Percentiles rank a stretch among this genome's conserved stretches.
phyloP scores from a whole-genome alignment of 2,888 invertebrate genomes.

The Salpingus planirostris region DNA sequence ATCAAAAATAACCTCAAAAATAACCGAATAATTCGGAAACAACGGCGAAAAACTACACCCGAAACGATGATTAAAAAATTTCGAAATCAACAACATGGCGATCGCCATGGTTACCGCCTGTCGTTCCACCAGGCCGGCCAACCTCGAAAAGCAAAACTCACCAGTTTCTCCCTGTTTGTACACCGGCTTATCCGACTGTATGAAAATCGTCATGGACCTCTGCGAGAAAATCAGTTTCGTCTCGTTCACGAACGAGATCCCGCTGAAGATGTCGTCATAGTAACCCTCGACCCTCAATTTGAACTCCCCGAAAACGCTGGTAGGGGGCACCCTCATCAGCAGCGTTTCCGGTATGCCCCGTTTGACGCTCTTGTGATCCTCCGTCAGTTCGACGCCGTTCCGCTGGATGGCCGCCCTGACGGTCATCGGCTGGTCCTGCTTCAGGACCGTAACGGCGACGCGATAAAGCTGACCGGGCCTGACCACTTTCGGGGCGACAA shows the following conservation, averaged over 20 bases:
- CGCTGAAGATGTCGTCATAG: constrained; percentile 69
- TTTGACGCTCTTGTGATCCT: constrained; percentile 71
- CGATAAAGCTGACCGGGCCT: constrained; percentile 87
- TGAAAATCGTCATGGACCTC: constrained; percentile 89
- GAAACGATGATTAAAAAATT: no score
- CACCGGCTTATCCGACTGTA: constrained; percentile 90
- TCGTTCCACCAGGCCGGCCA: no score
- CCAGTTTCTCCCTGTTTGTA: constrained; percentile 84
- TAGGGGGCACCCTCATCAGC: constrained; percentile 80
- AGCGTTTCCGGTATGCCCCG: constrained; percentile 84
- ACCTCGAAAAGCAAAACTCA: no score
- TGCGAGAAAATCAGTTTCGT: constrained; percentile 76
- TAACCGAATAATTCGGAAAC: no score
- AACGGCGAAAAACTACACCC: background rate
- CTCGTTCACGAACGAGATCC: constrained; percentile 84
- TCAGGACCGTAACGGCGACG: constrained; percentile 75
- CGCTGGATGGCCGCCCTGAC: constrained; percentile 83
- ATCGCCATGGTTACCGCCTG: no score
- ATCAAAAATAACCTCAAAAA: no score
- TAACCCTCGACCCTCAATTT: constrained; percentile 51
- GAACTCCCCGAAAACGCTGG: constrained; percentile 76
- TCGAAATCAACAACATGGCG: no score
- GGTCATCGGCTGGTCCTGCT: constrained; percentile 69
- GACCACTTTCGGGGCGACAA: constrained; percentile 85
- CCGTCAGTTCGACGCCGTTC: constrained; percentile 82